A percentile compares a stretch with the other conserved stretches of the same genome.
Evolutionary conservation across 2,888 invertebrate genomes (phyloP).

Genomic region (Dryocosmus kuriphilus): DNA sequence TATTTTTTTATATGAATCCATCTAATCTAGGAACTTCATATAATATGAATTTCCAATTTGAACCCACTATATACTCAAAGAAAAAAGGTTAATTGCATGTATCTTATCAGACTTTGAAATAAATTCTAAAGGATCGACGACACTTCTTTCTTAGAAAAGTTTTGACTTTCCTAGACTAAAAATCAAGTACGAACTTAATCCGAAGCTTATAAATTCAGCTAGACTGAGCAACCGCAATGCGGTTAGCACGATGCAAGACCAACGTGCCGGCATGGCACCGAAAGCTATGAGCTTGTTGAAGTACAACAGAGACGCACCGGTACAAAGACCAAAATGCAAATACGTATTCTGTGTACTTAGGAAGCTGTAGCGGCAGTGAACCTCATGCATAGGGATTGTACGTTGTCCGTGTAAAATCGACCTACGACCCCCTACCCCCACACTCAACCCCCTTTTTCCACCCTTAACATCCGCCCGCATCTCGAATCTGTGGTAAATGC

Average conservation of each 20-base stretch:
- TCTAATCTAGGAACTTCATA: too few relatives aligned
- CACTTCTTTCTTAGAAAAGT: too few relatives aligned
- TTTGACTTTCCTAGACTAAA: background rate
- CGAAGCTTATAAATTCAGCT: constrained; percentile 66
- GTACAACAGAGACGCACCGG: constrained; percentile 65
- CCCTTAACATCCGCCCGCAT: constrained; percentile 33
- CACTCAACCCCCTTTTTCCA: constrained; percentile 4
- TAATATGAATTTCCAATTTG: too few relatives aligned
- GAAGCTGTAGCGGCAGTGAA: constrained; percentile 74
- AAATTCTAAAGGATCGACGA: too few relatives aligned
- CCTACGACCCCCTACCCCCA: constrained; percentile 57
- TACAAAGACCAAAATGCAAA: constrained; percentile 76
- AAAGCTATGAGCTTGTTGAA: constrained; percentile 46
- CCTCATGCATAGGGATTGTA: constrained; percentile 77
- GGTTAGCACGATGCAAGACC: constrained; percentile 69
- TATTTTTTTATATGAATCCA: too few relatives aligned
- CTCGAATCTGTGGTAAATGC: constrained; percentile 45
- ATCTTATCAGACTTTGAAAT: too few relatives aligned
- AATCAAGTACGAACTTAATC: constrained; percentile 54
- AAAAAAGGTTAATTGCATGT: too few relatives aligned
- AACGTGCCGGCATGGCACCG: constrained; percentile 54
- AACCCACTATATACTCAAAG: too few relatives aligned
- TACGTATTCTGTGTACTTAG: constrained; percentile 76
- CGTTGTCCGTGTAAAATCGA: constrained; percentile 72
- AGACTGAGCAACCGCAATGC: constrained; percentile 66